Conservation (phyloP, 2,888 invertebrate genomes). For the Alcis repandata region DNA sequence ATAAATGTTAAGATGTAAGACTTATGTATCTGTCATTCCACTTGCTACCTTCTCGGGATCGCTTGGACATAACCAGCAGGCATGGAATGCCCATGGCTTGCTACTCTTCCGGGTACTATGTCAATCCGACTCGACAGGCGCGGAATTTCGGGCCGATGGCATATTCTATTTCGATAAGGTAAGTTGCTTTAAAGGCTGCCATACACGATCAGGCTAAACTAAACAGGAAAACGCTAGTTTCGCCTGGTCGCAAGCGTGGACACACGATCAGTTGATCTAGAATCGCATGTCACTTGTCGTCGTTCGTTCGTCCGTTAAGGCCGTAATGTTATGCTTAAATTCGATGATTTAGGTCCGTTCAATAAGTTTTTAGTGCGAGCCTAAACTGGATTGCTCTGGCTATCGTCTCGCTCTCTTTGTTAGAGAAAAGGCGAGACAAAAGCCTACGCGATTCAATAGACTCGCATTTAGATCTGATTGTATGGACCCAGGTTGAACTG, state of each 20-base stretch:
- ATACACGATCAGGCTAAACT: not conserved
- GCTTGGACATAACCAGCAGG: constrained; percentile 17
- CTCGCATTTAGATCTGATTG: too few species aligned
- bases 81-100: constrained; percentile 25
- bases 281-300: not conserved
- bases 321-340: not conserved
- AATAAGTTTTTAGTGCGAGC: too few species aligned
- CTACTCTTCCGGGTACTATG: constrained; percentile 27
- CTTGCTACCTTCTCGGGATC: constrained; percentile 19
- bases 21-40: constrained; percentile 33
- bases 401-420: too few species aligned
- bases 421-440: too few species aligned
- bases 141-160: constrained; percentile 15
- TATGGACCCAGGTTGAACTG: not conserved
- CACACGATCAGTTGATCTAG: not conserved
- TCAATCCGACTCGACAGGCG: constrained; percentile 16
- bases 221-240: not conserved
- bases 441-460: too few species aligned
- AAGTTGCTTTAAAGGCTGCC: constrained; percentile 16
- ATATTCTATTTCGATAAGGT: constrained; percentile 29
- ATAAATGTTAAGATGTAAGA: constrained; percentile 38
- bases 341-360: too few species aligned
- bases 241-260: not conserved
- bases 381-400: too few species aligned
- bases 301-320: not conserved